These are phyloP conservation scores for Tachystola acroxantha DNA, from an alignment of 2,888 invertebrate species.

Conservation along the genomic window DNA sequence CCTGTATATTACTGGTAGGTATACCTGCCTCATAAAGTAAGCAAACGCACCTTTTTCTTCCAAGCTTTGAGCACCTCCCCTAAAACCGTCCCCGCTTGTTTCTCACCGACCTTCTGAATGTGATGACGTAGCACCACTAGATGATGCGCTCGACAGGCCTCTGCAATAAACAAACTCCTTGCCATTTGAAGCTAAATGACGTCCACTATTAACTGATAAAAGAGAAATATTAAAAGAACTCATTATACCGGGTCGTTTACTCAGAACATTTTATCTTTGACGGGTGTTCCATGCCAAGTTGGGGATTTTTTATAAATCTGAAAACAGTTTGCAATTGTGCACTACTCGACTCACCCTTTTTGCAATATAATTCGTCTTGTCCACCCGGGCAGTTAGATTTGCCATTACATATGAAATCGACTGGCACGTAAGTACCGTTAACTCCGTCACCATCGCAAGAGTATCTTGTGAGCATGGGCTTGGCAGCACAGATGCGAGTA, in stretches of 20 bases:
- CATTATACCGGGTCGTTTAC: no score
- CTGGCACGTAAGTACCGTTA: slow-evolving; percentile 26
- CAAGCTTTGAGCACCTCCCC: slow-evolving; percentile 41
- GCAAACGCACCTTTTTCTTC: slow-evolving; percentile 42
- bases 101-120: slow-evolving; percentile 29
- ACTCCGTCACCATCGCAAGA: slow-evolving; percentile 26
- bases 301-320: no score
- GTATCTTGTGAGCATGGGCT: slow-evolving; percentile 39
- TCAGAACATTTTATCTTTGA: no score
- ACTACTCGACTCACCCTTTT: slow-evolving; percentile 31
- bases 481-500: slow-evolving; percentile 37
- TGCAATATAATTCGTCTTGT: slow-evolving; percentile 52
- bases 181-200: no score
- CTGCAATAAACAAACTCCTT: slow-evolving; percentile 26
- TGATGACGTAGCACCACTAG: slow-evolving; percentile 34
- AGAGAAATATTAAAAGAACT: no score
- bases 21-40: no score
- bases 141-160: slow-evolving; percentile 49
- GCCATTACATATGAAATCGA: slow-evolving; percentile 46
- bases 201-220: no score
- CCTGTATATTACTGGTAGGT: no score
- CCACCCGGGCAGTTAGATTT: slow-evolving; percentile 41
- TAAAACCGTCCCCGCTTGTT: slow-evolving; percentile 31
- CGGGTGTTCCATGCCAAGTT: no score
- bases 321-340: no score